Evolutionary conservation across 2,113 vertebrate species (phyloP), one percentile per base, ranked within the genome.

Genomic region (Seriola quinqueradiata): DNA sequence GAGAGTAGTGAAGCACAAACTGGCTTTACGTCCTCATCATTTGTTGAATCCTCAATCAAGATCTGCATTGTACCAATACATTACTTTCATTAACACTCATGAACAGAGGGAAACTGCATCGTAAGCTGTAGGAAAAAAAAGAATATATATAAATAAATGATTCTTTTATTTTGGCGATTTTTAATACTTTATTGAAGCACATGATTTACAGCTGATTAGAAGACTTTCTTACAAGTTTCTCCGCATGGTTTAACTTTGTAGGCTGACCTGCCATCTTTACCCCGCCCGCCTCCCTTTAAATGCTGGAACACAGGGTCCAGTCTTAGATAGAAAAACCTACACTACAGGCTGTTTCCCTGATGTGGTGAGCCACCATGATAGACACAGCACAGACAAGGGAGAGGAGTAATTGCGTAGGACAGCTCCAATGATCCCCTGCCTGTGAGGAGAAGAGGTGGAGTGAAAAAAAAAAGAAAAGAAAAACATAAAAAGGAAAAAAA

Each of bases 331-430:
- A 72, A 73, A 84, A 54, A 55, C 1, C 21, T 44, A 42, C 14
- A 50, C 71, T 10, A 50, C 57, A 75, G 23, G 69, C 48, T 59
- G 74, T 72, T 75, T 77, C 75, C 61, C 34, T 83, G 77, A 76
- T 77, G 69, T n/a, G 71, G 69, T 25, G 48, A 72, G 71, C 46
- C 68, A 63, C 57, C 5, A 0, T 57, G 75, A 86, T 70, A 58
- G 73, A 90, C 40, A 80, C 52, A 63, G 72, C 63, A 60, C 23
- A 70, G 83, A 86, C 36, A 79, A 73, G 86, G 86, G 61, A 82
- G 71, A 66, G 52, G 19, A 79, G 84, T 90, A 75, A 93, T 89
- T 89, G 81, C 78, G 36, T 67, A 60, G 72, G 85, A 90, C 75
- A 89, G 82, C 52, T 85, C 60, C 60, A 71, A 84, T 34, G 34